Evolutionary conservation across 2,113 vertebrate genomes (phyloP).

Genomic region (Salvelinus alpinus): DNA sequence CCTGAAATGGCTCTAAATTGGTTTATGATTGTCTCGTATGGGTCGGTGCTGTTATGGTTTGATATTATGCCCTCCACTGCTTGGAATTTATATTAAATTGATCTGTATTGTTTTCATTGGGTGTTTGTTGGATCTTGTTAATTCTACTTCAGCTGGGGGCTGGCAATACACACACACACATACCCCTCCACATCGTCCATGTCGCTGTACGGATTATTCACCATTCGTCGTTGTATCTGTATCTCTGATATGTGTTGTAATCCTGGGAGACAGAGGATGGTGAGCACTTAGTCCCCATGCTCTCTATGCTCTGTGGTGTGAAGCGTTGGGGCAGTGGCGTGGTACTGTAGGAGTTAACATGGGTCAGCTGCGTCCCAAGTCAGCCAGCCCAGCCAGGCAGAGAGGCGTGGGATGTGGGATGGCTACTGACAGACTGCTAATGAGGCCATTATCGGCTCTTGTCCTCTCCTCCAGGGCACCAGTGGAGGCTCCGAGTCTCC

Average conservation of each 20-base stretch:
- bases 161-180: neutral
- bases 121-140: constrained; percentile 70
- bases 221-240: neutral
- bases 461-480: constrained; percentile 69
- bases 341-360: constrained; percentile 55
- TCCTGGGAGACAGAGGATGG: constrained; percentile 17
- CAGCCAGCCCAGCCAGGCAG: neutral
- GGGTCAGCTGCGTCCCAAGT: constrained; percentile 57
- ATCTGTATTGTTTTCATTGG: constrained; percentile 74
- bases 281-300: neutral
- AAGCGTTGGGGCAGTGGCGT: constrained; percentile 1
- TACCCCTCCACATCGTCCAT: neutral
- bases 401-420: constrained; percentile 61
- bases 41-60: constrained; percentile 69
- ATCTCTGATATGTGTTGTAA: constrained; percentile 1
- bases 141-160: constrained; percentile 63
- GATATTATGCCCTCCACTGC: constrained; percentile 75
- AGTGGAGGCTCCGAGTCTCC: constrained; percentile 63
- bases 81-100: constrained; percentile 79
- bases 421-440: constrained; percentile 80
- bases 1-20: constrained; percentile 82
- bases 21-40: constrained; percentile 81
- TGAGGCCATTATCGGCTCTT: constrained; percentile 78
- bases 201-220: neutral
- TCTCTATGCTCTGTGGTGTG: constrained; percentile 26